Evolutionary conservation across 2,113 vertebrate species (phyloP).

Genomic region (Oncorhynchus keta): DNA sequence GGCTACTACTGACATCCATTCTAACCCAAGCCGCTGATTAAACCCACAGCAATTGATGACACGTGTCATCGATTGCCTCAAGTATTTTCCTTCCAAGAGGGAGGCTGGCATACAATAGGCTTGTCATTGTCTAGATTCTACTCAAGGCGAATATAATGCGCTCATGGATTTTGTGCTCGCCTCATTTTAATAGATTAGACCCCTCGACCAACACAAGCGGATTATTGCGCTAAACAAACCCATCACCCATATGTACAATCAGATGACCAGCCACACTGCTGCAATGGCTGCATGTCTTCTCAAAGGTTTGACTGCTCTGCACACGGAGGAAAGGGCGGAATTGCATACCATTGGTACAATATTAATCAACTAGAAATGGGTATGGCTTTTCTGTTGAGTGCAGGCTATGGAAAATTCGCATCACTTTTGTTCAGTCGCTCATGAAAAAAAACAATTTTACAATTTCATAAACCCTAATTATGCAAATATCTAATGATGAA

Average conservation of each 20-base stretch:
- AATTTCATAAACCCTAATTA: no score
- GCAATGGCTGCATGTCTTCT: slow-evolving; percentile 14
- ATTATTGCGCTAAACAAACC: slow-evolving; percentile 35
- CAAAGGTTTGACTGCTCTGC: background rate
- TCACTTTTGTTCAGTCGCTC: no score
- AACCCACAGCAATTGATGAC: background rate
- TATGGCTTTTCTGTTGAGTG: slow-evolving; percentile 60
- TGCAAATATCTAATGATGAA: background rate
- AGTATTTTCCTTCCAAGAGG: background rate
- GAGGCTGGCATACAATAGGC: background rate
- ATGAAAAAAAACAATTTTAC: no score
- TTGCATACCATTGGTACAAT: slow-evolving; percentile 2
- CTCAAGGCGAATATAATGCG: background rate
- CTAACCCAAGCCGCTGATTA: background rate
- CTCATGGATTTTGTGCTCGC: slow-evolving; percentile 4
- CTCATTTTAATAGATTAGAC: slow-evolving; percentile 25
- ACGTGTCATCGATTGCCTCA: slow-evolving; percentile 18
- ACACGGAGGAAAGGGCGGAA: background rate
- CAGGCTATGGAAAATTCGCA: slow-evolving; percentile 7
- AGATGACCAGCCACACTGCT: slow-evolving; percentile 31
- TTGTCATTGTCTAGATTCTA: background rate
- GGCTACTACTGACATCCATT: background rate
- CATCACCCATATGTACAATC: slow-evolving; percentile 45
- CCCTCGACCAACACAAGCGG: slow-evolving; percentile 46
- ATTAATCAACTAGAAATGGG: slow-evolving; percentile 53